These are phyloP conservation scores for Malurus alboscapulatus DNA, from an alignment of 2,113 vertebrate species.

Conservation along the genomic window DNA sequence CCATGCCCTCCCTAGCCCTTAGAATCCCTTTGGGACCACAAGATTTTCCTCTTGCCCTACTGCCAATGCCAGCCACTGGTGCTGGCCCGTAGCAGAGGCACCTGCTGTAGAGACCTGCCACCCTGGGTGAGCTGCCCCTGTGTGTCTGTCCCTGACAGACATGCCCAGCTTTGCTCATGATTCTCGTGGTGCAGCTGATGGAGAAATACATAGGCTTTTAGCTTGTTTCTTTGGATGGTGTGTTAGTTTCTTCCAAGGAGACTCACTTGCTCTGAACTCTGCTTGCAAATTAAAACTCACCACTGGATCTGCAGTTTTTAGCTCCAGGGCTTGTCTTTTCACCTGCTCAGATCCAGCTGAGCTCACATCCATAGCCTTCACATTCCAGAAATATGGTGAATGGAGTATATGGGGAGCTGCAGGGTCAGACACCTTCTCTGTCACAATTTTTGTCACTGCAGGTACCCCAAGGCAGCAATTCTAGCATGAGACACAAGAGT, in stretches of 20 bases:
- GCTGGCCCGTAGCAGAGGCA: not conserved
- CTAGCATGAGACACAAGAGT: not conserved
- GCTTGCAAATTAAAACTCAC: not conserved
- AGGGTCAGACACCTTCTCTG: not conserved
- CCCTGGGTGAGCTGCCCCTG: not conserved
- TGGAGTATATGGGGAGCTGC: not conserved
- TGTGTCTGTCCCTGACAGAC: not conserved
- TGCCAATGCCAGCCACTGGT: rapidly evolving
- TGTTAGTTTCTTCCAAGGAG: not conserved
- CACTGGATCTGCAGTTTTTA: not conserved
- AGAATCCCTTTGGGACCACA: not conserved
- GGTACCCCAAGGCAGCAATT: not conserved
- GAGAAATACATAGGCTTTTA: not conserved
- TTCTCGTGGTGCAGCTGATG: not conserved
- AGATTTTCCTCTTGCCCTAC: not conserved
- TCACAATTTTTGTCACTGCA: not conserved
- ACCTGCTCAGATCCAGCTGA: not conserved
- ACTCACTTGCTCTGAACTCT: not conserved
- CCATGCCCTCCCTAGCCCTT: not conserved
- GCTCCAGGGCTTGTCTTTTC: not conserved
- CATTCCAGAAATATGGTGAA: not conserved
- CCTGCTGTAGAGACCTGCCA: not conserved
- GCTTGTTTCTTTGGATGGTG: not conserved
- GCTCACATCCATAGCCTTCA: not conserved
- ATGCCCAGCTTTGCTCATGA: not conserved